Base-by-base conservation (phyloP, 1,140 invertebrate species). In the Thaumatotibia leucotreta region DNA sequence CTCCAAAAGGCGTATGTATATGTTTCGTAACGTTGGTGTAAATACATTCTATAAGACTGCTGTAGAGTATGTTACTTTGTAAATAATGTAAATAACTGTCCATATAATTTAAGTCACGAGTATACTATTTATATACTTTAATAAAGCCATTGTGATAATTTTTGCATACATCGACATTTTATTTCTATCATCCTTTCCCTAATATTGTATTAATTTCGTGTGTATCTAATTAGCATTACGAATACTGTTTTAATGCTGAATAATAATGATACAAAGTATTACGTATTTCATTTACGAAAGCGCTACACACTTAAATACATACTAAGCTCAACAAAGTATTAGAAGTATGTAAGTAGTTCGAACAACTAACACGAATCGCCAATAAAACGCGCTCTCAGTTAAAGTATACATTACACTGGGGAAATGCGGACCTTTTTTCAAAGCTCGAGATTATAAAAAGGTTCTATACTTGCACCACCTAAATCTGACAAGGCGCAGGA, bases 131-230 rank as follows among this genome's bases (percentile, higher is more conserved):
- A 91, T 91, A 85, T 91, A 91, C 83, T 88, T 91, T 89, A 91
- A 91, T 91, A 91, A 91, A 91, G 85, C 86, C 85, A 91, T 89
- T 91, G 88, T 91, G 88, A 91, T 91, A 91, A 91, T 91, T 91
- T 89, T 89, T 89, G 82, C 84, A 88, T 83, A 69, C 62, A 65
- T 61, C 29, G 52, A 58, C n/a, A 58, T 58, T 58, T 58, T 58
- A 58, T 64, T 79, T 80, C 77, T 83, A 84, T 77, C 72, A 77
- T 39, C 35, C 39, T 20, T 45, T 45, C 9, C 39, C 39, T 45
- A 0, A 20, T 45, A 4, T 20, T 20, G 17, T 0, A 5, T 39
- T 5, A 45, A 1, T 20, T 45, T 45, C 20, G 17, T 45, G 20
- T 45, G 39, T 20, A 45, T 45, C 20, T 17, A 39, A 39, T 39